Evolutionary conservation across 2,888 invertebrate species (phyloP), one percentile per base, ranked within the genome.

Genomic region (Mythimna ferrago): DNA sequence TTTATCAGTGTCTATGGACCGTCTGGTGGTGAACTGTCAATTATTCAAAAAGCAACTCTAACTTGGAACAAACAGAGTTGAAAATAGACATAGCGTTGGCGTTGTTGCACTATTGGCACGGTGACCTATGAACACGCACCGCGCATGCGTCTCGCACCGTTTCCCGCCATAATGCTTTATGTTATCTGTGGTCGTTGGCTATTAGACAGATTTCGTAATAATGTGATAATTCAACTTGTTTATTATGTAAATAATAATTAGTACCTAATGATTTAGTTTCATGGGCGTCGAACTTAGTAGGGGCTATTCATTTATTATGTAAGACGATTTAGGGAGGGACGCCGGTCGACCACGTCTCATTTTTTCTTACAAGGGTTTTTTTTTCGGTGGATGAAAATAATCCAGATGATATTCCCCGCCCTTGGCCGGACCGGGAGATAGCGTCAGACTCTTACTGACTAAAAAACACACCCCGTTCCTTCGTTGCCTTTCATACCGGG

Each of bases 1-100:
- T 89, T 88, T 87, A 66, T 75, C 81, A 70, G 66, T 66, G 91
- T 90, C 92, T 90, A 84, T 86, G 80, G 75, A 80, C 80, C 78
- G 91, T 92, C 91, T 91, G 80, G 82, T 74, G 64, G 19, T 62
- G 54, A 57, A 32, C 51, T 57, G 60, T 60, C 65, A 21, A 53
- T 63, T 48, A 78, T 63, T 57, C 11, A 10, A 83, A 64, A 65
- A 26, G 4, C 3, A 41, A 70, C 62, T 70, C 2, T 71, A 66
- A 41, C 2, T 0, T 0, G 1, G 21, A 41, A 0, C 0, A 0
- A 0, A 44, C 73, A 82, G 58, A 58, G 77, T 74, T 74, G 14
- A 64, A 71, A 72, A 54, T 78, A 41, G 7, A 64, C 44, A 32
- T 35, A 26, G 56, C 67, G 54, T 38, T 66, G 19, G 51, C 26